Evolutionary conservation across 2,797 vertebrate genomes (phyloP), one percentile per base, ranked within the genome.

Genomic region (Petrocephalus schoutedeni): DNA sequence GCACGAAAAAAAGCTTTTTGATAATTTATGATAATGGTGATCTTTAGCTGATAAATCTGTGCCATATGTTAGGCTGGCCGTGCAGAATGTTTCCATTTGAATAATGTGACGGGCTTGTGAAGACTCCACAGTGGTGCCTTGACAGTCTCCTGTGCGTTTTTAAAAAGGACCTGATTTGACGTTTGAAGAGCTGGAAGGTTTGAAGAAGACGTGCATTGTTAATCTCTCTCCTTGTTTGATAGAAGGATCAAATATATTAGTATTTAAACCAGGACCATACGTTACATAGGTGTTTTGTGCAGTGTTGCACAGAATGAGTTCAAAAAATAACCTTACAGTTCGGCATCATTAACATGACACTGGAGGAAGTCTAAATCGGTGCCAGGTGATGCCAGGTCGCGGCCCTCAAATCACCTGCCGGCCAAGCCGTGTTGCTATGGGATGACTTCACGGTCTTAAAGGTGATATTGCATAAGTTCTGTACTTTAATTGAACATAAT

Each of bases 21-120:
- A 86, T 86, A 45, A 45, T 41, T 61, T 45, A 86, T 2, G 32
- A 21, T 86, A 9, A 57, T 61, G 83, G 23, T 86, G 84, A 57
- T 61, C 54, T 57, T 58, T 59, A 23, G 53, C 49, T 85, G 83
- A 83, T 53, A 83, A 83, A 83, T 83, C 80, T 83, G 51, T 49
- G 23, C 71, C 36, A 77, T 77, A 77, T 77, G 36, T 77, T 77
- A 19, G 32, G 41, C 71, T 77, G 36, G 71, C 36, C 14, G 51
- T 83, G 49, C 49, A 53, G 21, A 83, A 83, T 53, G 49, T 83
- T 83, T 83, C 41, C 80, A 21, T 53, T 83, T 83, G 19, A 83
- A 83, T 45, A 83, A 23, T 53, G 80, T 23, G 49, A 21, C n/a
- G 7, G 80, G 19, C 9, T 53, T 51, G 10, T 49, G 53, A n/a